Percentiles rank a stretch among this genome's conserved stretches.
phyloP scores from a whole-genome alignment of 2,113 vertebrate genomes.

The Halichoerus grypus region DNA sequence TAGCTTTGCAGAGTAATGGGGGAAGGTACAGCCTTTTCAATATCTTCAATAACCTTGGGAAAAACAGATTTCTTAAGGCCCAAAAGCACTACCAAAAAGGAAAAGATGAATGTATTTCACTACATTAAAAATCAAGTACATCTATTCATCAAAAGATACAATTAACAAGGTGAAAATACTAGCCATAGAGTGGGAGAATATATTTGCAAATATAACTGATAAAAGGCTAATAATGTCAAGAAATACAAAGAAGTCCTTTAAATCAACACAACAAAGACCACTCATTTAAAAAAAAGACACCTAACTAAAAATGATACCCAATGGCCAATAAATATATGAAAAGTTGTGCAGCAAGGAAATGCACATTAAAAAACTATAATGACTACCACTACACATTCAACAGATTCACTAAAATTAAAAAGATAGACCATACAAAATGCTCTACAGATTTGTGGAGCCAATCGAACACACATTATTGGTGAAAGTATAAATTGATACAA shows the following conservation, averaged over 20 bases:
- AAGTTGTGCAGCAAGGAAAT: background rate
- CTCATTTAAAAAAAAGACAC: background rate
- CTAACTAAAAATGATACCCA: background rate
- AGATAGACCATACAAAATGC: background rate
- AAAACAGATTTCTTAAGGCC: background rate
- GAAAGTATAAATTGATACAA: background rate
- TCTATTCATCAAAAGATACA: background rate
- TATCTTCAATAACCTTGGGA: background rate
- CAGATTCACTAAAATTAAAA: background rate
- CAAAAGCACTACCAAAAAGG: background rate
- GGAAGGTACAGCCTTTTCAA: background rate
- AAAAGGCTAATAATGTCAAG: background rate
- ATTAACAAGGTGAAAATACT: background rate
- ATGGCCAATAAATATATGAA: background rate
- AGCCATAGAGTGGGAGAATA: background rate
- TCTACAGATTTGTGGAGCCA: background rate
- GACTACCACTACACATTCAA: background rate
- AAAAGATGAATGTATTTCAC: background rate
- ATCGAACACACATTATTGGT: background rate
- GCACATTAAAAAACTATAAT: background rate
- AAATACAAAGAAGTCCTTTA: background rate
- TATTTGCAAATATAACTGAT: background rate
- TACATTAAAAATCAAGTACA: background rate
- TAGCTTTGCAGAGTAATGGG: background rate
- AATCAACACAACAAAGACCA: background rate